A percentile compares a stretch with the other conserved stretches of the same genome.
These are phyloP conservation scores for Panzeria rudis DNA, from an alignment of 2,888 invertebrate genomes.

Conservation along the genomic window DNA sequence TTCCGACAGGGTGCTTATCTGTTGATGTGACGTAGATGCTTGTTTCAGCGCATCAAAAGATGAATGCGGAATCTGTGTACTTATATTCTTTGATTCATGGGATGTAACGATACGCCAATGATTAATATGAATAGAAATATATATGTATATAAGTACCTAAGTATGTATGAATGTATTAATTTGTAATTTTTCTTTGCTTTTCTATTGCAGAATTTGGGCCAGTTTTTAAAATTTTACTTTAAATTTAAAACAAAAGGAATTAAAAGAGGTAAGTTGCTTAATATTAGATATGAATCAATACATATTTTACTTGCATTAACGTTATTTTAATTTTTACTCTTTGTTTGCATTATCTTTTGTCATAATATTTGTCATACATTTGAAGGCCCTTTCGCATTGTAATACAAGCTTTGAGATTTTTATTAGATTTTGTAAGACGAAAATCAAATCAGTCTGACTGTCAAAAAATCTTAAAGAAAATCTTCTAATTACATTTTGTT, in stretches of 20 bases:
- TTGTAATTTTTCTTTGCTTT: slow-evolving; percentile 16
- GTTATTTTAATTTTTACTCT: neutral
- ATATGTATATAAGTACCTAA: neutral
- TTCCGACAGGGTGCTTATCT: too few species aligned
- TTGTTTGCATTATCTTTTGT: neutral
- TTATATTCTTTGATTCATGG: too few species aligned
- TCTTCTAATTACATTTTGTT: too few species aligned
- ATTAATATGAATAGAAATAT: neutral
- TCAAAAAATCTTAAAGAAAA: too few species aligned
- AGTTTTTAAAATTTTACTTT: slow-evolving; percentile 65
- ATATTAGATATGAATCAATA: neutral
- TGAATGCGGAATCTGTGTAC: too few species aligned
- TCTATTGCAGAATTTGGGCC: slow-evolving; percentile 64
- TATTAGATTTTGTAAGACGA: too few species aligned
- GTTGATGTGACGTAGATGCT: too few species aligned
- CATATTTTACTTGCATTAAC: neutral
- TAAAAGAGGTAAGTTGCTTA: slow-evolving; percentile 59
- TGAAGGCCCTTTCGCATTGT: too few species aligned
- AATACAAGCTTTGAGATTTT: too few species aligned
- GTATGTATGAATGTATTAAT: slow-evolving; percentile 5
- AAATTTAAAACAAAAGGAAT: slow-evolving; percentile 63
- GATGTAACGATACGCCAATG: too few species aligned
- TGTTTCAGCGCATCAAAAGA: too few species aligned
- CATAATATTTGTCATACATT: neutral
- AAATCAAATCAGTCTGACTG: too few species aligned